These are phyloP conservation scores for Antechinus flavipes DNA, from an alignment of 2,113 vertebrate genomes.

Conservation along the genomic window DNA sequence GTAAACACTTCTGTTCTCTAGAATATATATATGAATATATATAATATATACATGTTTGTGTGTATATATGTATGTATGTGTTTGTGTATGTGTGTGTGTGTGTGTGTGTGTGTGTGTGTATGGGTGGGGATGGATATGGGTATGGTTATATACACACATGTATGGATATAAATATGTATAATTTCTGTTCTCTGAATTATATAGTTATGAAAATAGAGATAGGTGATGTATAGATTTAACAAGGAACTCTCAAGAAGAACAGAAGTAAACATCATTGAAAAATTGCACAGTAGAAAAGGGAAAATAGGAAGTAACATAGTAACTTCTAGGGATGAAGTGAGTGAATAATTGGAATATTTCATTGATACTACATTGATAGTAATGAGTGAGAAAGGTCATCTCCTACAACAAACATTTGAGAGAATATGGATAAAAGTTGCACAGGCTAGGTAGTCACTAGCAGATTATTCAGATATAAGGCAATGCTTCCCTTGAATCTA, in stretches of 20 bases:
- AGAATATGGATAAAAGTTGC: background rate
- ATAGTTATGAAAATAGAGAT: no score
- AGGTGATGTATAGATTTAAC: no score
- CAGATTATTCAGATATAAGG: background rate
- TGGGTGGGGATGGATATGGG: no score
- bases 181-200: no score
- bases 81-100: no score
- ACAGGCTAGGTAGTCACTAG: background rate
- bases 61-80: no score
- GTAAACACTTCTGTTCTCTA: no score
- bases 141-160: no score
- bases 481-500: background rate
- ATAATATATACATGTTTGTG: no score
- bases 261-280: background rate
- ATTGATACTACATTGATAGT: background rate
- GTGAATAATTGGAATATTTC: background rate
- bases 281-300: background rate
- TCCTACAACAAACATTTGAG: background rate
- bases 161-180: no score
- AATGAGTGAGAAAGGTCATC: background rate
- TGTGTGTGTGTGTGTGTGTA: no score
- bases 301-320: background rate
- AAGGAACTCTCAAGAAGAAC: background rate
- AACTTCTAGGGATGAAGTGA: background rate
- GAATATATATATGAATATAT: no score